Conservation (phyloP, 2,113 vertebrate species). For the Myodes glareolus region DNA sequence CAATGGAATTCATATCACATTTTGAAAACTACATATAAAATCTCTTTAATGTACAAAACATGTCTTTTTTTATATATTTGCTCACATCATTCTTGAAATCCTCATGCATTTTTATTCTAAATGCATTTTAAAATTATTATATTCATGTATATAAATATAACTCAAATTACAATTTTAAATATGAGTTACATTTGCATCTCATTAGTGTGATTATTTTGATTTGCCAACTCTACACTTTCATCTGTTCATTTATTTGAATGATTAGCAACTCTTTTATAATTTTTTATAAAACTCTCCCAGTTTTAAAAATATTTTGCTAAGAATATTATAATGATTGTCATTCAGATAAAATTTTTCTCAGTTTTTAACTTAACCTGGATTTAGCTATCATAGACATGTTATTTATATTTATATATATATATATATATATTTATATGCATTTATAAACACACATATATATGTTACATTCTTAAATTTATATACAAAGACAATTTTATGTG, state of each 20-base stretch:
- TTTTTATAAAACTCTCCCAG: background rate
- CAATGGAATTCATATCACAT: background rate
- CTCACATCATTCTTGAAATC: background rate
- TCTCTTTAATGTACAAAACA: background rate
- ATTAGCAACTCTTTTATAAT: background rate
- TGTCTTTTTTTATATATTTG: background rate
- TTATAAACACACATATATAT: background rate
- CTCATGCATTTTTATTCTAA: background rate
- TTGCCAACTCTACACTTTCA: background rate
- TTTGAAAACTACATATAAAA: background rate
- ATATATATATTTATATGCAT: background rate
- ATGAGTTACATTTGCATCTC: background rate
- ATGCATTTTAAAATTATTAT: background rate
- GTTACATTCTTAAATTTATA: background rate
- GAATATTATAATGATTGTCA: background rate
- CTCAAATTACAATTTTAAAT: background rate
- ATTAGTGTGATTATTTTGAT: constrained; percentile 8
- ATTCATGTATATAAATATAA: background rate
- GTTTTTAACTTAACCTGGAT: background rate
- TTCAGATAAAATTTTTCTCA: background rate
- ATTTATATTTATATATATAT: background rate
- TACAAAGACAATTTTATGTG: background rate
- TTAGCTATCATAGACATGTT: background rate
- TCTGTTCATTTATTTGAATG: background rate
- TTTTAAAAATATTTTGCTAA: background rate